These are phyloP conservation scores for Tetrao urogallus DNA, from an alignment of 2,113 vertebrate genomes.

Conservation along the genomic window DNA sequence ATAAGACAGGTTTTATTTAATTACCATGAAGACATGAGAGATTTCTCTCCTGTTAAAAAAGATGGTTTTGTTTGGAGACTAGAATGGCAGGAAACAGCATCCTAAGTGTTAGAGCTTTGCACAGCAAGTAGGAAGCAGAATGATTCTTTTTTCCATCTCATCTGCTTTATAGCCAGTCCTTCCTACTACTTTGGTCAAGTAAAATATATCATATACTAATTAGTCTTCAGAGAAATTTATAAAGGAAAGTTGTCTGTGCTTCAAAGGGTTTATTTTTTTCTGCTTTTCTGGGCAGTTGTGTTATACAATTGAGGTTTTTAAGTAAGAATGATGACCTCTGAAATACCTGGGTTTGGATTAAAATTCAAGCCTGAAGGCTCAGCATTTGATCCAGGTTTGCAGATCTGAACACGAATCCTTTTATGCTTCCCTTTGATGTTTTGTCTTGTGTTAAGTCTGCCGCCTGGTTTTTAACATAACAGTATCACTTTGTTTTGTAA, in stretches of 20 bases:
- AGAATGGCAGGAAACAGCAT: background rate
- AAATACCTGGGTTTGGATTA: constrained; percentile 35
- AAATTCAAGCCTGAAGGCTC: constrained; percentile 28
- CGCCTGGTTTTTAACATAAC: constrained; percentile 38
- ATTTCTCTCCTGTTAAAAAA: background rate
- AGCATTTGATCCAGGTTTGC: constrained; percentile 21
- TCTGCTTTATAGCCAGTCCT: background rate
- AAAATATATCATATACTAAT: background rate
- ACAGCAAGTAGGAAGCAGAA: background rate
- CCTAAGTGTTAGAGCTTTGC: background rate
- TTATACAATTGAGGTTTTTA: constrained; percentile 31
- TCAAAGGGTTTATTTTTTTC: constrained; percentile 20
- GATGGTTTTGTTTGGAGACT: background rate
- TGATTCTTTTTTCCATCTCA: background rate
- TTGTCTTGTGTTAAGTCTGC: constrained; percentile 59
- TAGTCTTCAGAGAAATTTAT: constrained; percentile 29
- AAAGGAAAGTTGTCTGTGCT: constrained; percentile 17
- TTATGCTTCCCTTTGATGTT: constrained; percentile 69
- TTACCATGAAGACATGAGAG: background rate
- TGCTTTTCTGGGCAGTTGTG: background rate
- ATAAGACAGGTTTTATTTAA: background rate
- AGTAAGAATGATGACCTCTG: constrained; percentile 6
- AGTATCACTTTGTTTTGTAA: constrained; percentile 37
- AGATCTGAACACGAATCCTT: constrained; percentile 41
- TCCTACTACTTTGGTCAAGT: background rate